Evolutionary conservation across 1,140 invertebrate species (phyloP).

Genomic region (Diachasmimorpha longicaudata): DNA sequence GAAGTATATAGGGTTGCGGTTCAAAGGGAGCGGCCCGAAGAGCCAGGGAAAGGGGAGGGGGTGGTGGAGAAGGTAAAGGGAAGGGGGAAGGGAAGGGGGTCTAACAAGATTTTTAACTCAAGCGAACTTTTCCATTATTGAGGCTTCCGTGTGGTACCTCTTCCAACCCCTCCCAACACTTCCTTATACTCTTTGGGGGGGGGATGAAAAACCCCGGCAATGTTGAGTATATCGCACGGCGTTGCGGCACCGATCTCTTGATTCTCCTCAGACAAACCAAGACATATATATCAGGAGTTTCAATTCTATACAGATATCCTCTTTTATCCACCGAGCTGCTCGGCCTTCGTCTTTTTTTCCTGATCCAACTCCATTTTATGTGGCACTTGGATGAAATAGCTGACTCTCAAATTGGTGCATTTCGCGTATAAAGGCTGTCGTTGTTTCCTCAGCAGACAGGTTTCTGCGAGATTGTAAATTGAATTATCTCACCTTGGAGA

Average conservation of each 20-base stretch:
- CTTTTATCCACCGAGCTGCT: neutral
- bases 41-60: neutral
- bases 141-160: neutral
- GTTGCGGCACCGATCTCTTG: neutral
- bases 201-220: neutral
- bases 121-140: constrained; percentile 14
- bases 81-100: neutral
- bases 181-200: neutral
- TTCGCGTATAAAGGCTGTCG: neutral
- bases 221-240: neutral
- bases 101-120: constrained; percentile 14
- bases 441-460: neutral
- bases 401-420: constrained; percentile 2
- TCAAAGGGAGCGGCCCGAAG: neutral
- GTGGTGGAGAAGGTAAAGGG: too few relatives aligned
- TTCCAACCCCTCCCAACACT: neutral
- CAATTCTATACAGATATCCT: neutral
- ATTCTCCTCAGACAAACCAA: neutral
- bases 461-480: neutral
- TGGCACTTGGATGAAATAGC: neutral
- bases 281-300: neutral
- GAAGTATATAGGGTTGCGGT: neutral
- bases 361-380: constrained; percentile 5
- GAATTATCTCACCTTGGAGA: neutral
- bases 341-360: neutral